These are phyloP conservation scores for Catostomus latipinnis DNA, from an alignment of 2,797 vertebrate genomes.

Conservation along the genomic window DNA sequence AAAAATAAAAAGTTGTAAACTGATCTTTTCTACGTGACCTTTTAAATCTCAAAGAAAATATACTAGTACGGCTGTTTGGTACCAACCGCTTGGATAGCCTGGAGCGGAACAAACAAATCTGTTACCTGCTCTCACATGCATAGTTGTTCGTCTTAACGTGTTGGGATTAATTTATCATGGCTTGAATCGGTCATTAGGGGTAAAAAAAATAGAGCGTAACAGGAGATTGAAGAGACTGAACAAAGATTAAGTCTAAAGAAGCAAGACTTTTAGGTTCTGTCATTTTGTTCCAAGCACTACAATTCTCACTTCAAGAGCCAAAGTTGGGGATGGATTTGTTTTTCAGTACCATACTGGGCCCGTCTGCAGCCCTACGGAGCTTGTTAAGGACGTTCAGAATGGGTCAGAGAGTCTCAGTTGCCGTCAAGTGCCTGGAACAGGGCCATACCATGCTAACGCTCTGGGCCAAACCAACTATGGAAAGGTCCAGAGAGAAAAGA, in stretches of 20 bases:
- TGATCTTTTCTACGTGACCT: conserved; percentile 34
- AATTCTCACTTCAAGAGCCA: conserved; percentile 74
- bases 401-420: conserved; percentile 63
- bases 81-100: conserved; percentile 42
- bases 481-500: conserved; percentile 66
- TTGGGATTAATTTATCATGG: conserved; percentile 43
- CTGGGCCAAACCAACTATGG: conserved; percentile 65
- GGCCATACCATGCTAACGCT: conserved; percentile 59
- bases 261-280: conserved; percentile 65
- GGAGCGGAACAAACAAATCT: conserved; percentile 47
- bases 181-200: conserved; percentile 53
- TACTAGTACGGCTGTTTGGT: conserved; percentile 41
- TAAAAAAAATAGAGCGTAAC: conserved; percentile 44
- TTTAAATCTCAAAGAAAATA: conserved; percentile 48
- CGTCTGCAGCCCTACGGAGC: conserved; percentile 70
- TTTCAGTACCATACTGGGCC: conserved; percentile 66
- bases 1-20: conserved; percentile 7
- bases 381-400: conserved; percentile 68
- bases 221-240: conserved; percentile 40
- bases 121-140: conserved; percentile 44
- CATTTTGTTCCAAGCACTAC: conserved; percentile 66
- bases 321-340: conserved; percentile 50
- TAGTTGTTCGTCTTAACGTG: conserved; percentile 34
- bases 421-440: conserved; percentile 66
- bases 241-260: conserved; percentile 32